phyloP scores from a whole-genome alignment of 2,797 vertebrate species.

The Platalea minor region DNA sequence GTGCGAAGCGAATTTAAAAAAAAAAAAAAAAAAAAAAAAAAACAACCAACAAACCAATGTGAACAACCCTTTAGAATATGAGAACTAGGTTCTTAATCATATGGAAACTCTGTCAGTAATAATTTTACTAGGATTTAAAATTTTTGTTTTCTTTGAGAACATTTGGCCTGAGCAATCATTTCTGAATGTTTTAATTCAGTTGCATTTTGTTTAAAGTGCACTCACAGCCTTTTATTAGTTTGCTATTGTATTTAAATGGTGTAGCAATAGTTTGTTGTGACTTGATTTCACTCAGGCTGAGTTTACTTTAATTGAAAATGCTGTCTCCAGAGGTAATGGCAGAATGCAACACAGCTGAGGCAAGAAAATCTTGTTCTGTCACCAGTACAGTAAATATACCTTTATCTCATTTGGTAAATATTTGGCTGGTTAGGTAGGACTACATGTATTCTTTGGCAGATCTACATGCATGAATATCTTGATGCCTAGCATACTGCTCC shows the following conservation, averaged over 20 bases:
- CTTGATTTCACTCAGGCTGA: neutral
- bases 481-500: neutral
- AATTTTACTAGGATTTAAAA: neutral
- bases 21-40: no score
- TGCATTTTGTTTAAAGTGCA: neutral
- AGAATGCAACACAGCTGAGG: neutral
- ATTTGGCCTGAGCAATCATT: neutral
- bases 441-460: neutral
- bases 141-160: neutral
- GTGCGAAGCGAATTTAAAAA: neutral
- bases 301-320: neutral
- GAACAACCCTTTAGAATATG: neutral
- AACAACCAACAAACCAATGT: neutral
- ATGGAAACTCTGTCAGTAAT: neutral
- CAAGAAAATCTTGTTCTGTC: neutral
- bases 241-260: neutral
- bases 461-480: neutral
- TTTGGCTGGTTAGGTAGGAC: neutral
- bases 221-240: neutral
- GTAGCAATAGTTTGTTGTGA: neutral
- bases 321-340: neutral
- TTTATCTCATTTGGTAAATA: neutral
- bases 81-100: neutral
- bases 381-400: neutral
- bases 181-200: neutral